Conservation (phyloP, 2,797 vertebrate species). For the Podargus strigoides region DNA sequence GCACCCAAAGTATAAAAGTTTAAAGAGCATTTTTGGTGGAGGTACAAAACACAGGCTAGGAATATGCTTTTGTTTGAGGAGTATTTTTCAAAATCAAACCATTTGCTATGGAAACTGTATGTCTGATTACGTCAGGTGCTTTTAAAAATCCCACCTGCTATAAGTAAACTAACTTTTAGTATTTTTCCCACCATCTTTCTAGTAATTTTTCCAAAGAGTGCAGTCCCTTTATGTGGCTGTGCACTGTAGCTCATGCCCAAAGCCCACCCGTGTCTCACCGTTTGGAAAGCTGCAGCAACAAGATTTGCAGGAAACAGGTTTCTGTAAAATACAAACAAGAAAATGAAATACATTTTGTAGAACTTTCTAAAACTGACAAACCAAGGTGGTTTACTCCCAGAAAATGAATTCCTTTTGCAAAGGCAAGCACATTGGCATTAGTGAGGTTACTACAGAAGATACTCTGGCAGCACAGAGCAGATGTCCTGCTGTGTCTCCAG, state of each 20-base stretch:
- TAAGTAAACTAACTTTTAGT: neutral
- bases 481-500: rapidly evolving
- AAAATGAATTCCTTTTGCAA: neutral
- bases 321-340: conserved; percentile 73
- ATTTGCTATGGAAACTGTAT: neutral
- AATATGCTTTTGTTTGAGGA: neutral
- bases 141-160: neutral
- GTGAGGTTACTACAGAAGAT: neutral
- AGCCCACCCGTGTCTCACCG: conserved; percentile 75
- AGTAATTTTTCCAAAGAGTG: neutral
- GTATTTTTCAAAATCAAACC: neutral
- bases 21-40: neutral
- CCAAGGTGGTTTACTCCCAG: neutral
- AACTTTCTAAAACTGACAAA: neutral
- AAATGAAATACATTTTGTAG: neutral
- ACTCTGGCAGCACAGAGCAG: rapidly evolving
- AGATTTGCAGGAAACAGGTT: conserved; percentile 96
- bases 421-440: neutral
- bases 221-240: neutral
- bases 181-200: neutral
- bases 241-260: neutral
- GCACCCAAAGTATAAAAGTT: neutral
- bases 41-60: neutral
- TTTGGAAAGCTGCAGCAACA: conserved; percentile 89
- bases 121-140: neutral